Conservation (phyloP, 2,888 invertebrate genomes). For the Acleris laterana region DNA sequence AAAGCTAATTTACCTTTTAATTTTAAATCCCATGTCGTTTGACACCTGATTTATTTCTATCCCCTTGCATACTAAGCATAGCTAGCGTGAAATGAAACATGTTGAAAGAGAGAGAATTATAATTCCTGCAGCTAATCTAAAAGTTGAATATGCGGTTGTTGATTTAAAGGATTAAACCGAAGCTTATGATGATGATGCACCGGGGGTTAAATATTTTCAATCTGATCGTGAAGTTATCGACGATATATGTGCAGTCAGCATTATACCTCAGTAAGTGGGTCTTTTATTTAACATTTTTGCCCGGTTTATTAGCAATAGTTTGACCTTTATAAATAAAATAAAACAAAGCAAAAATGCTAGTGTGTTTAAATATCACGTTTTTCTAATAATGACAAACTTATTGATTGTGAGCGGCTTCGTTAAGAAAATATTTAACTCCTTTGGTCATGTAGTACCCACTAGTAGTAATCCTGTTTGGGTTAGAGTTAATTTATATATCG, state of each 20-base stretch:
- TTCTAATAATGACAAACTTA: no score
- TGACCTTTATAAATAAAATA: neutral
- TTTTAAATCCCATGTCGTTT: neutral
- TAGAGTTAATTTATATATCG: conserved; percentile 20
- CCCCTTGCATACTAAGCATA: neutral
- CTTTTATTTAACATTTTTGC: neutral
- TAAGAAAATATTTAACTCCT: neutral
- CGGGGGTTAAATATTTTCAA: no score
- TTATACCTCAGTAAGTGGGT: neutral
- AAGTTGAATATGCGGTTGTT: no score
- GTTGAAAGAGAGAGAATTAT: no score
- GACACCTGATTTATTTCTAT: no score
- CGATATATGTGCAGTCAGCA: no score
- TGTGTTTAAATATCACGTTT: no score
- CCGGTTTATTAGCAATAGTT: neutral
- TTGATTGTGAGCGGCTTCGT: no score
- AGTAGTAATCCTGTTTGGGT: conserved; percentile 1
- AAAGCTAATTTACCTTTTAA: conserved; percentile 44
- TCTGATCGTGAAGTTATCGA: no score
- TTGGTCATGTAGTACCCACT: neutral
- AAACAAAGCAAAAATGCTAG: neutral
- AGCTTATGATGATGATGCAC: no score
- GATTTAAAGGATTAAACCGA: no score
- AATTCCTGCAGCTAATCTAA: no score
- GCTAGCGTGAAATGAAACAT: neutral